These are phyloP conservation scores for Nothoprocta pentlandii DNA, from an alignment of 2,113 vertebrate genomes.

Conservation along the genomic window DNA sequence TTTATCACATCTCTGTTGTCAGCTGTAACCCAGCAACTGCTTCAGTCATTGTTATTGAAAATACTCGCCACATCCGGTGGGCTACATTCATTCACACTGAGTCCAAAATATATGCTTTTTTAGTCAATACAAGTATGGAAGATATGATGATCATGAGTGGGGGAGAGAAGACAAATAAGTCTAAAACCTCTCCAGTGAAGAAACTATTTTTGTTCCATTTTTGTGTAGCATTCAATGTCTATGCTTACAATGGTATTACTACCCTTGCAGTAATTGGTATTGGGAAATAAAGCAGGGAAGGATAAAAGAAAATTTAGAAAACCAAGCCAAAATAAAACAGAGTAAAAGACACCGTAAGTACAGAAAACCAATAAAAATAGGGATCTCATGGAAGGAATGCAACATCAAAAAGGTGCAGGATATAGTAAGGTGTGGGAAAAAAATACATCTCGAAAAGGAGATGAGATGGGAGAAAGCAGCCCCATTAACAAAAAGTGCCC, in stretches of 20 bases:
- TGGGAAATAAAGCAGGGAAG: not conserved
- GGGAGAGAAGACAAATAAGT: not conserved
- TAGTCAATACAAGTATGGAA: not conserved
- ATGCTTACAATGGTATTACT: not conserved
- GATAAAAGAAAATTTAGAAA: not conserved
- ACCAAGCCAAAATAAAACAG: not conserved
- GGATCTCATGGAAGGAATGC: not conserved
- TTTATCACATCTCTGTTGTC: not conserved
- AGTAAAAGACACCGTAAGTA: not conserved
- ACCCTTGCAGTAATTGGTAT: not conserved
- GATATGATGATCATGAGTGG: not conserved
- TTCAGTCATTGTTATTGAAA: not conserved
- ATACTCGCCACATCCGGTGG: rapidly evolving
- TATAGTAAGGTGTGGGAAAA: not conserved
- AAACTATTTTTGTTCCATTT: not conserved
- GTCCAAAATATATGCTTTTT: not conserved
- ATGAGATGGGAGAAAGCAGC: not conserved
- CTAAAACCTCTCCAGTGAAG: not conserved
- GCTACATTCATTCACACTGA: not conserved
- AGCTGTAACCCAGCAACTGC: not conserved
- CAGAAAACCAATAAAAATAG: not conserved
- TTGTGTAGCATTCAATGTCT: not conserved
- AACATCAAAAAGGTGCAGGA: not conserved
- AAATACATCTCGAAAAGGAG: not conserved
- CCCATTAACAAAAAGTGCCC: not conserved